Evolutionary conservation across 2,797 vertebrate genomes (phyloP), one percentile per base, ranked within the genome.

Genomic region (Sebastes hopkinsi): DNA sequence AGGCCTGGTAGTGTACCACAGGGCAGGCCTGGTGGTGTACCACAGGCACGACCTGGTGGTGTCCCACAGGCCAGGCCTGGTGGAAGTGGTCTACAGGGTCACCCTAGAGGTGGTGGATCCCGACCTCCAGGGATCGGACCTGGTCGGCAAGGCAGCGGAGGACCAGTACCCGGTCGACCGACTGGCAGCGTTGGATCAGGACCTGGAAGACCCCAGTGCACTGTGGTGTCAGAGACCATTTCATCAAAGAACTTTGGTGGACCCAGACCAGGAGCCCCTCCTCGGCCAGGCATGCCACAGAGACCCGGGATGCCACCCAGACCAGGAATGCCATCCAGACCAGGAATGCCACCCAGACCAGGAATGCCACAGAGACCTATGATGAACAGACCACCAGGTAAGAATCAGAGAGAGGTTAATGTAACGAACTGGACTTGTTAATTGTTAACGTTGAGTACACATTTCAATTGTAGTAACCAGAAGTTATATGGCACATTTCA

Each of bases 151-250:
- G 77, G 82, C 38, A 38, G 66, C 64, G 88, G 82, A 54, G 89
- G 89, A 54, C 70, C 70, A 9, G 50, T 66, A 27, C 68, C 88
- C 0, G 91, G 91, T 12, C 77, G 92, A 29, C 85, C 87, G 0
- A 8, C 70, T 27, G 81, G 88, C 71, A 80, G 61, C 62, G 46
- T 87, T 9, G 92, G 65, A 42, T 82, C 81, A 8, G 96, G 94
- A 22, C 95, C 94, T 13, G 96, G 95, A 38, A 97, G 96, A 94
- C 97, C 97, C 5, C 97, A 93, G 82, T 99, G 99, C 85, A 99
- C 98, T 75, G 98, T 99, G 20, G 96, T 99, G 59, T 97, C 98
- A 0, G 98, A 99, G 94, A 99, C 98, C 5, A 98, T 99, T 88
- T 99, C 98, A 67, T 97, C 97, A 18, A 99, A 98, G 94, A 98